Evolutionary conservation across 2,797 vertebrate species (phyloP).

Genomic region (Neosilurus hyrtlii): DNA sequence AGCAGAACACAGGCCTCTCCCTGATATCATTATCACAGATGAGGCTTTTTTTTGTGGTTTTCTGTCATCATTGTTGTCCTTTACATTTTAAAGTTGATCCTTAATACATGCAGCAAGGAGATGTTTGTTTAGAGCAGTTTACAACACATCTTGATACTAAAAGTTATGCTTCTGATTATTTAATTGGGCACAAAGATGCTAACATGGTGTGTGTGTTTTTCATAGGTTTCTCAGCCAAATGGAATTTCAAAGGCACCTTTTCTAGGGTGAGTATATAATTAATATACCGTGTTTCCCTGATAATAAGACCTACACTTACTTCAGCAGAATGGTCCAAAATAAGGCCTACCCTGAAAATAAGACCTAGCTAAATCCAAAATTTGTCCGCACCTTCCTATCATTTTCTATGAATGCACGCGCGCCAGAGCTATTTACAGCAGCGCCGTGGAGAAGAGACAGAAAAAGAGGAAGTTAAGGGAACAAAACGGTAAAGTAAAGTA

Average conservation of each 20-base stretch:
- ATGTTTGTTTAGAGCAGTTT: background rate
- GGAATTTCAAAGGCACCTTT: slow-evolving; percentile 85
- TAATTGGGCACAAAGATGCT: background rate
- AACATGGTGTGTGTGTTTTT: slow-evolving; percentile 26
- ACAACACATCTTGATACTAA: background rate
- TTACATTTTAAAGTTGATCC: background rate
- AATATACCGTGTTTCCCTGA: too few relatives aligned
- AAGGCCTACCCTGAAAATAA: too few relatives aligned
- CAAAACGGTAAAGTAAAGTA: too few relatives aligned
- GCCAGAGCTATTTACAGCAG: too few relatives aligned
- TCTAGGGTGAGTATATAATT: slow-evolving; percentile 78
- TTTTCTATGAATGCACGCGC: too few relatives aligned
- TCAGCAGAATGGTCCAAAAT: too few relatives aligned
- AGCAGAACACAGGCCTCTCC: slow-evolving; percentile 3
- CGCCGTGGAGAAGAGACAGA: too few relatives aligned
- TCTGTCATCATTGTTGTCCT: background rate
- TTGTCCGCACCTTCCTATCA: too few relatives aligned
- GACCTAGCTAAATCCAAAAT: too few relatives aligned
- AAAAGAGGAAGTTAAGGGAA: too few relatives aligned
- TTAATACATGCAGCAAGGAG: background rate
- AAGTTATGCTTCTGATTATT: background rate
- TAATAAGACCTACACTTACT: too few relatives aligned
- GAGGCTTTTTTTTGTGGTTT: background rate
- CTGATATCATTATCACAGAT: slow-evolving; percentile 1
- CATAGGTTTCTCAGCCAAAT: slow-evolving; percentile 81